Evolutionary conservation across 2,888 invertebrate species (phyloP), one percentile per base, ranked within the genome.

Genomic region (Therioaphis trifolii): DNA sequence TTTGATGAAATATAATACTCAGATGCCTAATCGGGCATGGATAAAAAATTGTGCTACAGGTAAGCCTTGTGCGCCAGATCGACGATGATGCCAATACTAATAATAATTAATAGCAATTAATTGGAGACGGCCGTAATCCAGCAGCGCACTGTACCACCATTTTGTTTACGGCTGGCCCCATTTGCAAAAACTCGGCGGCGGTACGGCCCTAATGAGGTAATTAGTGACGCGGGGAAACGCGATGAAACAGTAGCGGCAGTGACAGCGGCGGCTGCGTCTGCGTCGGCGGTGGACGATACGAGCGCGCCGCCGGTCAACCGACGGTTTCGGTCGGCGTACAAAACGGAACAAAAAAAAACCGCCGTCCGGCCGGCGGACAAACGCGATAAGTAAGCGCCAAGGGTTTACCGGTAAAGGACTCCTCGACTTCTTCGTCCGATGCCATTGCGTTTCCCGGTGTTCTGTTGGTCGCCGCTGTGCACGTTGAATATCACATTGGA

Each of bases 401-500:
- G 93, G n/a, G 12, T 21, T 94, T 91, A 95, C 95, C 95, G 91
- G 94, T 94, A 89, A 93, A 94, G 89, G 93, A 93, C 89, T 95
- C 95, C 88, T 95, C 95, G 89, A 95, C 93, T 90, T 95, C 95
- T 88, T 95, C 95, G 88, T 95, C 95, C 86, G 95, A 95, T 90
- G 95, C 95, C 95, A 95, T 95, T 43, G 74, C 72, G 71, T 72
- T 69, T 58, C 21, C 74, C 72, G 74, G 46, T 61, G 71, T 58
- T 49, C 21, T 11, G 58, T 49, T 63, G 72, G 63, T 18, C 49
- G 72, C 74, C 49, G 82, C 63, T 35, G 63, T 63, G 40, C 63
- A 63, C 82, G 82, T 82, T 74, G 35, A 49, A 72, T 79, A 79
- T 80, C 69, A 80, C 80, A 80, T 80, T 49, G 80, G 80, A 80